Evolutionary conservation across 2,888 invertebrate genomes (phyloP).

Genomic region (Orthosia gracilis): DNA sequence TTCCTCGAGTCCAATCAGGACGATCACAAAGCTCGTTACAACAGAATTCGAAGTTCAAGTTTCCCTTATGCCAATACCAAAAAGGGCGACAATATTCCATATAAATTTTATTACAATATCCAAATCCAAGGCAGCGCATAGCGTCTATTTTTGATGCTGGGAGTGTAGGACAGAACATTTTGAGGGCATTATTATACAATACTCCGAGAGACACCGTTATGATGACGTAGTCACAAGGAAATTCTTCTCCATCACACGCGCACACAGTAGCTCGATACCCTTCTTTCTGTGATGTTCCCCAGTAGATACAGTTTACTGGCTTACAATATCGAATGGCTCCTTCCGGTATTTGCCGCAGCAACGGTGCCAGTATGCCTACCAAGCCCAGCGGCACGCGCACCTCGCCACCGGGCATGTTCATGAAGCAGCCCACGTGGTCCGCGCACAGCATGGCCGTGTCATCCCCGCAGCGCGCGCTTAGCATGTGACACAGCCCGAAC

Average conservation of each 20-base stretch:
- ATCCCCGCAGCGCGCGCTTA: constrained; percentile 92
- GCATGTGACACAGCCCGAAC: constrained; percentile 91
- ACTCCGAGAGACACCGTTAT: constrained; percentile 95
- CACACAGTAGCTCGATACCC: constrained; percentile 91
- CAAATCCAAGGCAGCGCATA: constrained; percentile 93
- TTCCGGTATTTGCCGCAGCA: constrained; percentile 92
- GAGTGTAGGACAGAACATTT: constrained; percentile 93
- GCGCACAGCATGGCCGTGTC: constrained; percentile 89
- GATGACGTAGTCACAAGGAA: constrained; percentile 95
- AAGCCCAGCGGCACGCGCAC: constrained; percentile 92
- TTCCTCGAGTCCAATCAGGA: constrained; percentile 94
- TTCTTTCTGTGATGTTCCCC: constrained; percentile 91
- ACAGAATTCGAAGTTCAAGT: constrained; percentile 92
- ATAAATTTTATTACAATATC: constrained; percentile 94
- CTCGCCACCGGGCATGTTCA: constrained; percentile 91
- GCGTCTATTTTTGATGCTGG: constrained; percentile 93
- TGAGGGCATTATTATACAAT: constrained; percentile 92
- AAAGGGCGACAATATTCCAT: constrained; percentile 94
- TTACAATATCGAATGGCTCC: constrained; percentile 92
- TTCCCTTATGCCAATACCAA: constrained; percentile 93
- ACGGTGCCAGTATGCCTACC: constrained; percentile 92
- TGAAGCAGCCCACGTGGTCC: constrained; percentile 84
- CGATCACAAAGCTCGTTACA: constrained; percentile 88
- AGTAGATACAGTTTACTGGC: constrained; percentile 93
- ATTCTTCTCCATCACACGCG: constrained; percentile 93